Percentiles rank a stretch among this genome's conserved stretches.
Evolutionary conservation across 2,797 vertebrate species (phyloP).

Genomic region (Remorina albescens): DNA sequence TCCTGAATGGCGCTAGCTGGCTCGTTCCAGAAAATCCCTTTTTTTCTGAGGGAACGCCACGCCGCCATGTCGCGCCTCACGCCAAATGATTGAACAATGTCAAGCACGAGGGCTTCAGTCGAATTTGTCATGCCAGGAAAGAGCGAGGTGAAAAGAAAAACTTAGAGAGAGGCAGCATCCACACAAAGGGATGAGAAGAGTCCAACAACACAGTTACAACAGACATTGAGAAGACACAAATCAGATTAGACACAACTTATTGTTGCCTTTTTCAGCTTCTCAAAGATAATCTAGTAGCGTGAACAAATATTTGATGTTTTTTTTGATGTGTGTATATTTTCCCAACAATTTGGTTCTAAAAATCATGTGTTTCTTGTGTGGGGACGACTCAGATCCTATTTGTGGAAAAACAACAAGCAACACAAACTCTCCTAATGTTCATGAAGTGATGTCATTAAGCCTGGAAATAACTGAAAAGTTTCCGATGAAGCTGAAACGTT

Average conservation of each 20-base stretch:
- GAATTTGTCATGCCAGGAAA: constrained; percentile 2
- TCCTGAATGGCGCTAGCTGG: constrained; percentile 55
- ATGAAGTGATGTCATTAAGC: neutral
- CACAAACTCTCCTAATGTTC: neutral
- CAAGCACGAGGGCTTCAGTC: constrained; percentile 3
- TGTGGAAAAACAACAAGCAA: too few species aligned
- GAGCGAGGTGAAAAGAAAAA: constrained; percentile 6
- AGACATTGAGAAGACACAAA: constrained; percentile 11
- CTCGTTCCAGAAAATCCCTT: constrained; percentile 44
- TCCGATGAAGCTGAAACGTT: neutral
- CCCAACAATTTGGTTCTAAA: too few species aligned
- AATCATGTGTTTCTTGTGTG: too few species aligned
- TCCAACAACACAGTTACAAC: constrained; percentile 20
- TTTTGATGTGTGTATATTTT: neutral
- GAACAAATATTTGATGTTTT: neutral
- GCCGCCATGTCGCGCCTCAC: constrained; percentile 17
- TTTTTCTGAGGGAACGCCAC: constrained; percentile 5
- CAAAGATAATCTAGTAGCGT: neutral
- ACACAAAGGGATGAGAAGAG: constrained; percentile 9
- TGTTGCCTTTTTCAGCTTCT: neutral
- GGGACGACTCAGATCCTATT: too few species aligned
- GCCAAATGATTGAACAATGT: constrained; percentile 30
- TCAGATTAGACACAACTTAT: constrained; percentile 13
- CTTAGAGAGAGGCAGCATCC: neutral
- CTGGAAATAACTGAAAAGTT: neutral